These are phyloP conservation scores for Melanotaenia duboulayi DNA, from an alignment of 2,113 vertebrate genomes.

Conservation along the genomic window DNA sequence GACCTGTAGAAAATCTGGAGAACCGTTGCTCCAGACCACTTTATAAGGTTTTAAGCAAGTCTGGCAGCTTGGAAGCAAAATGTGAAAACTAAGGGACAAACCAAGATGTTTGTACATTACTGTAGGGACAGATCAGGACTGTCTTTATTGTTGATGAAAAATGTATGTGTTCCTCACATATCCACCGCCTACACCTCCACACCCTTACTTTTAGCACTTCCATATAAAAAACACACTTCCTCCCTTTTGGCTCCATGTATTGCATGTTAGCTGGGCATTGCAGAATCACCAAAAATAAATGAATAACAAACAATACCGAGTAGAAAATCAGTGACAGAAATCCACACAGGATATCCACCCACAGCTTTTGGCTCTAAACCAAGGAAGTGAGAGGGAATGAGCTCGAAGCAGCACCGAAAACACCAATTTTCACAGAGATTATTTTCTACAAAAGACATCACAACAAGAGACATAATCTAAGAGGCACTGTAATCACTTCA, in stretches of 20 bases:
- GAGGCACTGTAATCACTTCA: not conserved
- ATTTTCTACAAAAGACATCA: not conserved
- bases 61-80: too few relatives aligned
- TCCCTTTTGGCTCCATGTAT: not conserved
- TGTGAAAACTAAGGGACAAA: not conserved
- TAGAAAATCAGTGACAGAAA: not conserved
- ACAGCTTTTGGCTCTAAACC: not conserved
- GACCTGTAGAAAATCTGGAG: too few relatives aligned
- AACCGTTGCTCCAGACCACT: too few relatives aligned
- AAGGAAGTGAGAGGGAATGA: conserved; percentile 7
- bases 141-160: not conserved
- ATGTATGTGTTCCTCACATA: not conserved
- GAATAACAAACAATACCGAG: not conserved
- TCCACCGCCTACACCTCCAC: not conserved
- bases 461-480: not conserved
- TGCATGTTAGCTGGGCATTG: not conserved
- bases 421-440: not conserved
- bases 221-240: not conserved
- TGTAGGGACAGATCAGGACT: conserved; percentile 5
- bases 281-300: not conserved
- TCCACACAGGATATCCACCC: not conserved
- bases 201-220: not conserved
- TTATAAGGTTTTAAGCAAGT: too few relatives aligned
- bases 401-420: not conserved
- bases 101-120: not conserved